Percentiles rank a stretch among this genome's conserved stretches.
Evolutionary conservation across 2,113 vertebrate species (phyloP).

Genomic region (Oryctolagus cuniculus): mOryCun1.1 NC_091434.1:36766501-36767000

Average conservation of each 20-base stretch:
- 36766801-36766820: constrained; percentile 14
- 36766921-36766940: not conserved
- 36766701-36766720: constrained; percentile 31
- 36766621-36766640: not conserved
- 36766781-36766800: constrained; percentile 18
- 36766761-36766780: constrained; percentile 19
- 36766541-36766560: constrained; percentile 44
- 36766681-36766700: constrained; percentile 21
- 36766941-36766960: constrained; percentile 24
- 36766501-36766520: not conserved
- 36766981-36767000: not conserved
- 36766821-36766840: constrained; percentile 32
- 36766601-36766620: not conserved
- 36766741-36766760: constrained; percentile 28
- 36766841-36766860: not conserved
- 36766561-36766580: constrained; percentile 42
- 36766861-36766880: not conserved
- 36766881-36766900: not conserved
- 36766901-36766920: not conserved
- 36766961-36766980: not conserved
- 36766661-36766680: not conserved
- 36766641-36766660: not conserved
- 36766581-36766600: not conserved
- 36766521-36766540: not conserved
- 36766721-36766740: constrained; percentile 37